Evolutionary conservation across 2,888 invertebrate species (phyloP).

Genomic region (Acronicta aceris): DNA sequence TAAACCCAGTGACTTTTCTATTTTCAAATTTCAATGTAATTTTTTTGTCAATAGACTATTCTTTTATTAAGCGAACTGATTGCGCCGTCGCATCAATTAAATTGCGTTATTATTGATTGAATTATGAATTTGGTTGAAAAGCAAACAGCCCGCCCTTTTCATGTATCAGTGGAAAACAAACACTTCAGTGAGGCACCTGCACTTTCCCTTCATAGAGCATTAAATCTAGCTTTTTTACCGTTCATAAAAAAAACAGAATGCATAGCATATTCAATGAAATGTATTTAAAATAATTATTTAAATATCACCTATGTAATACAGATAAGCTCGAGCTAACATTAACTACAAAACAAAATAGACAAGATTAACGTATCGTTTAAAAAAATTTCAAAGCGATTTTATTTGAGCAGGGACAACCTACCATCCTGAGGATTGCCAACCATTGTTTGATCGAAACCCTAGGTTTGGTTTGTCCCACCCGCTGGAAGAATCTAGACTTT

Average conservation of each 20-base stretch:
- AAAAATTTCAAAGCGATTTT: not conserved
- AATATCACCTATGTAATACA: not conserved
- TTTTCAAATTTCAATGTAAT: too few relatives aligned
- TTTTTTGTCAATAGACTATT: too few relatives aligned
- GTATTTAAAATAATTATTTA: conserved; percentile 15
- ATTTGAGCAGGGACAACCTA: conserved; percentile 10
- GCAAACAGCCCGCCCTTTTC: conserved; percentile 42
- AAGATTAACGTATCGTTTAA: not conserved
- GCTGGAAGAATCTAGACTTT: conserved; percentile 16
- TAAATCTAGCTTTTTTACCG: not conserved
- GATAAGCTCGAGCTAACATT: not conserved
- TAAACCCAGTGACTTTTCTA: too few relatives aligned
- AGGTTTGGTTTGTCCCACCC: conserved; percentile 16
- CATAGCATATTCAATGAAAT: conserved; percentile 1
- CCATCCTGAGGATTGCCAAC: conserved; percentile 53
- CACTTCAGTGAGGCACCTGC: conserved; percentile 22
- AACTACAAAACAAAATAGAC: not conserved
- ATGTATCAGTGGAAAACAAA: conserved; percentile 48
- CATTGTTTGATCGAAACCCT: conserved; percentile 26
- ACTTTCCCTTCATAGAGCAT: conserved; percentile 5
- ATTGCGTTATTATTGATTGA: conserved; percentile 10
- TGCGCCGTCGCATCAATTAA: not conserved
- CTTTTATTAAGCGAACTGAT: not conserved
- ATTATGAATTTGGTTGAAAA: conserved; percentile 2
- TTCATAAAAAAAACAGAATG: not conserved